These are phyloP conservation scores for Clunio marinus DNA, from an alignment of 2,888 invertebrate genomes.

Conservation along the genomic window DNA sequence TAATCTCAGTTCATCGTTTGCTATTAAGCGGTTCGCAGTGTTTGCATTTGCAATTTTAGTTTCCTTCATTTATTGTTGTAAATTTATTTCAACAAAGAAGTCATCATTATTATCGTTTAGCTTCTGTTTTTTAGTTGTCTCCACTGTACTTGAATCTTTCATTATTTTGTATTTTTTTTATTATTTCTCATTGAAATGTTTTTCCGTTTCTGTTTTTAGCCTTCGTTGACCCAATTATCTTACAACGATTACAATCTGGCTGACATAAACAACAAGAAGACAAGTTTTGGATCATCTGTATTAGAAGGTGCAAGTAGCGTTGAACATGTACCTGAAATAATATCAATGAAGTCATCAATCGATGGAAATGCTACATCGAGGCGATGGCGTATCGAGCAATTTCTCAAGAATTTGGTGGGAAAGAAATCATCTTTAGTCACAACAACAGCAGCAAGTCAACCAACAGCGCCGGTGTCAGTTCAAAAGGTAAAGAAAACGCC, in stretches of 20 bases:
- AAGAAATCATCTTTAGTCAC: conserved; percentile 44
- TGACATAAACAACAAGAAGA: background rate
- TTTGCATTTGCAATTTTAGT: too few relatives aligned
- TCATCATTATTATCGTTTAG: too few relatives aligned
- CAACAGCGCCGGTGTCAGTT: conserved; percentile 21
- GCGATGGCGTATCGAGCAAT: conserved; percentile 48
- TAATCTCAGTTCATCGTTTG: too few relatives aligned
- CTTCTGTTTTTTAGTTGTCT: too few relatives aligned
- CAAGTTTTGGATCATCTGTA: conserved; percentile 22
- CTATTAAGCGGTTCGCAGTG: too few relatives aligned
- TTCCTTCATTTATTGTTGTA: too few relatives aligned
- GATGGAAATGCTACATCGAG: conserved; percentile 45
- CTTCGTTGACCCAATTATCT: conserved; percentile 20
- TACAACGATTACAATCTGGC: conserved; percentile 32
- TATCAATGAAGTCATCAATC: conserved; percentile 28
- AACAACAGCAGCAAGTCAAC: conserved; percentile 24
- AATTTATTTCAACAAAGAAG: too few relatives aligned
- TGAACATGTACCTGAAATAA: conserved; percentile 36
- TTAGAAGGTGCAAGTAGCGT: conserved; percentile 13
- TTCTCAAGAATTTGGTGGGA: conserved; percentile 50
- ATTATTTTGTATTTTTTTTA: background rate
- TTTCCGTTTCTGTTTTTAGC: conserved; percentile 5
- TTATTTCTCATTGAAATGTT: background rate
- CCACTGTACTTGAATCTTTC: too few relatives aligned
- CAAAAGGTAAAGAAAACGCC: conserved; percentile 49